phyloP scores from a whole-genome alignment of 2,113 vertebrate species.

The Protobothrops flavoviridis region DNA sequence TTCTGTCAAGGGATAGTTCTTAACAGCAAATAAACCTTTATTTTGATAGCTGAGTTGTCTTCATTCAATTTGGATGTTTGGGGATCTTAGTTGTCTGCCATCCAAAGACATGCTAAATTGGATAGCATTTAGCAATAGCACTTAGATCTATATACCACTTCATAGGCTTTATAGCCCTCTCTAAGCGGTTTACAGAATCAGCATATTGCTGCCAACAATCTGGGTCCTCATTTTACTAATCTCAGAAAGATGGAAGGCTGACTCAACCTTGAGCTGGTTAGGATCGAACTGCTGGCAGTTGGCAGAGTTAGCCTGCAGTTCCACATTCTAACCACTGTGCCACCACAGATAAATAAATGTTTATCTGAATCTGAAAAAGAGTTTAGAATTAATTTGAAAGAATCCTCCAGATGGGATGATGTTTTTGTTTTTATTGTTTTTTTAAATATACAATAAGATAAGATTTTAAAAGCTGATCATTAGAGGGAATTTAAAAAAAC shows the following conservation, averaged over 20 bases:
- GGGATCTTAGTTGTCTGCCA: background rate
- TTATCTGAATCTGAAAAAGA: background rate
- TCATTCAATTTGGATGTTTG: background rate
- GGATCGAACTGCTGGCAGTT: background rate
- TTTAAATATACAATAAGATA: background rate
- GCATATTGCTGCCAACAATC: background rate
- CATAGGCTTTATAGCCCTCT: background rate
- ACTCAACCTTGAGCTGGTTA: background rate
- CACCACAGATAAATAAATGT: background rate
- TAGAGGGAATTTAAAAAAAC: background rate
- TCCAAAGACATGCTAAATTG: background rate
- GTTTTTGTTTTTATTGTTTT: background rate
- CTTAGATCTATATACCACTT: background rate
- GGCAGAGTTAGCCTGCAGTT: background rate
- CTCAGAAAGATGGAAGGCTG: background rate
- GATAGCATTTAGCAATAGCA: background rate
- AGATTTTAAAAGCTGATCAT: background rate
- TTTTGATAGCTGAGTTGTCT: background rate
- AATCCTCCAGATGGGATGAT: background rate
- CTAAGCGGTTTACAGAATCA: background rate
- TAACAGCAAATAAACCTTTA: background rate
- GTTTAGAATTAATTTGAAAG: background rate
- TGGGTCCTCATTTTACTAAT: background rate
- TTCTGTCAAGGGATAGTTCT: background rate
- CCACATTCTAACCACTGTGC: background rate